Base-by-base conservation (phyloP, 2,113 vertebrate species). In the Damaliscus lunatus region DNA sequence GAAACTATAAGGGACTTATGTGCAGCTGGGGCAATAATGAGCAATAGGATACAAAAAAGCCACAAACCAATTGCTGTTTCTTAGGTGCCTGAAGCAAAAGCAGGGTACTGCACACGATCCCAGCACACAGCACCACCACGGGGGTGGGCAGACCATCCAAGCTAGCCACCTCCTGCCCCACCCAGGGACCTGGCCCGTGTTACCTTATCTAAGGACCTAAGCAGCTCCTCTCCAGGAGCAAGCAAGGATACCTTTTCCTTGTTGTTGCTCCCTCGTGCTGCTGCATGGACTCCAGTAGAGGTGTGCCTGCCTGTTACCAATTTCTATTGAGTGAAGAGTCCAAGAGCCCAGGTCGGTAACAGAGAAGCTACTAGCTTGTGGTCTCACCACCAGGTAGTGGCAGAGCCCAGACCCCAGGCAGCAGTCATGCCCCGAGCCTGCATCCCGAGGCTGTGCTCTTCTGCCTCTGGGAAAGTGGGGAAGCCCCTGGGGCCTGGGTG, bases 351-450 rank as follows among this genome's bases (percentile, higher is more conserved):
- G 21, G 12, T 27, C 0, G 2, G 81, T 36, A 83, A 94, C 25
- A 52, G 80, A 67, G 12, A 25, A 5, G 17, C 55, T 46, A 6
- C 6, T 25, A 60, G 33, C 21, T 2, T 48, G 31, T 3, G 5
- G 23, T 36, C 50, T 93, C 29, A 3, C 46, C 13, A 14, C 40
- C 59, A 8, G 82, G 21, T 31, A 23, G 74, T 46, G 29, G 46
- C 31, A 60, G 31, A 74, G n/a, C 40, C 29, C 7, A 48, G 53
- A 23, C 36, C 36, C 64, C 48, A 43, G 67, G 57, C 52, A 36
- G 48, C 31, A 13, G 40, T 55, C 17, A 23, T 4, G 13, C 48
- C 36, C 2, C 0, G 13, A n/a, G 27, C 33, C 78, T 1, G 6
- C 3, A 4, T 12, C 6, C 23, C 7, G 1, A 21, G 31, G 53